Evolutionary conservation across 1,140 invertebrate species (phyloP).

Genomic region (Lordiphosa clarofinis): DNA sequence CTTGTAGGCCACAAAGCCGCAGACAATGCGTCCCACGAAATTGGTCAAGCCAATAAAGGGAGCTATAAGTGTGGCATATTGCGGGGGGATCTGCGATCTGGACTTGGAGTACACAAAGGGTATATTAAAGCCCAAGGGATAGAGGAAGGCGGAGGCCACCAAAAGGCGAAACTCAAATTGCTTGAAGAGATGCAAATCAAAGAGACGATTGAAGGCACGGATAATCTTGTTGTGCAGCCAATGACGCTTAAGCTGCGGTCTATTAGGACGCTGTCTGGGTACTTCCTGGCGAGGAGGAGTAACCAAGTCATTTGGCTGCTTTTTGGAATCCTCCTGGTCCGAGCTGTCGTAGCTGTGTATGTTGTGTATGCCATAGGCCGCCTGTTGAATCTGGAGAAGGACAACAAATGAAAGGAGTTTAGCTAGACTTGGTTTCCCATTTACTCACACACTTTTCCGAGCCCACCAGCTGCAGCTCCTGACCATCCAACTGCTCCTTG

Average conservation of each 20-base stretch:
- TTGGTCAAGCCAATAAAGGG: slow-evolving; percentile 57
- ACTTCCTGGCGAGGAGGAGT: too few relatives aligned
- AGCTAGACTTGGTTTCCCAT: too few relatives aligned
- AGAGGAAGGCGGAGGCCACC: slow-evolving; percentile 56
- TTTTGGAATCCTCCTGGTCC: not conserved
- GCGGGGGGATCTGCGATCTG: slow-evolving; percentile 32
- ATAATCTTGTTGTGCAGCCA: slow-evolving; percentile 18
- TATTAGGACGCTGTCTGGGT: not conserved
- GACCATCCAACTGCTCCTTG: slow-evolving; percentile 48
- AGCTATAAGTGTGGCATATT: slow-evolving; percentile 40
- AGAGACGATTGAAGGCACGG: slow-evolving; percentile 39
- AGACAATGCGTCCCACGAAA: slow-evolving; percentile 40
- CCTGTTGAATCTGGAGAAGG: slow-evolving; percentile 28
- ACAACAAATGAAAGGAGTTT: too few relatives aligned
- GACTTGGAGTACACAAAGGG: slow-evolving; percentile 59
- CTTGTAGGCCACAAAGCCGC: slow-evolving; percentile 59
- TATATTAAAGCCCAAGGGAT: slow-evolving; percentile 70
- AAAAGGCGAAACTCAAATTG: slow-evolving; percentile 58
- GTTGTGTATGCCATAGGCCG: slow-evolving; percentile 39
- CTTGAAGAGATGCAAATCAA: slow-evolving; percentile 50
- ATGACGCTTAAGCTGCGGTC: not conserved
- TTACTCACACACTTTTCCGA: slow-evolving; percentile 32
- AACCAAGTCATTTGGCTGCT: too few relatives aligned
- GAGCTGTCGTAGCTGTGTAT: slow-evolving; percentile 24
- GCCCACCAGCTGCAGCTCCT: slow-evolving; percentile 42